A percentile compares a stretch with the other conserved stretches of the same genome.
Conservation (phyloP, 2,888 invertebrate genomes). For the Muschampia plurimacula region DNA sequence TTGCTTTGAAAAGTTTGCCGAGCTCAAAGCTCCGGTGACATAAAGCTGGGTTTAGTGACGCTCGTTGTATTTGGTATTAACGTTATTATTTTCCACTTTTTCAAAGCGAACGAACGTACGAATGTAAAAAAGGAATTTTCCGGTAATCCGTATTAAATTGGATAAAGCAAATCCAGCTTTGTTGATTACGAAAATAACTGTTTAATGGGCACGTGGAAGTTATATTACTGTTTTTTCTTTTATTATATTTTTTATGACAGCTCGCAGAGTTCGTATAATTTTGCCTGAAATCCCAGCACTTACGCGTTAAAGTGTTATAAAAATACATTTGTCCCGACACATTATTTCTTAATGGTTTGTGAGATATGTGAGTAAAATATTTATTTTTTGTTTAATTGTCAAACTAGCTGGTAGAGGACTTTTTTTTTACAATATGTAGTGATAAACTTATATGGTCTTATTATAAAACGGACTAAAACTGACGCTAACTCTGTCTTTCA, state of each 20-base stretch:
- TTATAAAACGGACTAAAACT: no score
- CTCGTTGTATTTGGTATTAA: conserved; percentile 32
- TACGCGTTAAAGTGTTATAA: conserved; percentile 26
- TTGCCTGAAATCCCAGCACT: conserved; percentile 21
- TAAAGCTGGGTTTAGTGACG: conserved; percentile 32
- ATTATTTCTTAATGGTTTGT: conserved; percentile 19
- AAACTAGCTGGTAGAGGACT: no score
- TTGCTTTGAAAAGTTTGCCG: conserved; percentile 34
- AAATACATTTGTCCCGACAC: conserved; percentile 21
- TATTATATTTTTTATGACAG: conserved; percentile 22
- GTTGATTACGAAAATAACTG: conserved; percentile 41
- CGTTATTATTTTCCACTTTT: conserved; percentile 34
- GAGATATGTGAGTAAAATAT: no score
- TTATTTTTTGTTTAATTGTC: no score
- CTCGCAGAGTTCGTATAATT: conserved; percentile 25
- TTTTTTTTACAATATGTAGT: no score
- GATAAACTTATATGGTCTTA: no score
- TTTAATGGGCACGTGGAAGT: conserved; percentile 31
- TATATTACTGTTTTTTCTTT: conserved; percentile 17
- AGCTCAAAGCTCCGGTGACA: conserved; percentile 25
- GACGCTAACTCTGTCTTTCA: no score
- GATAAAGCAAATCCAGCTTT: conserved; percentile 38
- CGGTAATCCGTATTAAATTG: conserved; percentile 41
- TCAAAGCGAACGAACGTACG: conserved; percentile 22
- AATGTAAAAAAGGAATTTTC: conserved; percentile 34